Conservation (phyloP, 2,888 invertebrate genomes). For the Drosophila meridiana region DNA sequence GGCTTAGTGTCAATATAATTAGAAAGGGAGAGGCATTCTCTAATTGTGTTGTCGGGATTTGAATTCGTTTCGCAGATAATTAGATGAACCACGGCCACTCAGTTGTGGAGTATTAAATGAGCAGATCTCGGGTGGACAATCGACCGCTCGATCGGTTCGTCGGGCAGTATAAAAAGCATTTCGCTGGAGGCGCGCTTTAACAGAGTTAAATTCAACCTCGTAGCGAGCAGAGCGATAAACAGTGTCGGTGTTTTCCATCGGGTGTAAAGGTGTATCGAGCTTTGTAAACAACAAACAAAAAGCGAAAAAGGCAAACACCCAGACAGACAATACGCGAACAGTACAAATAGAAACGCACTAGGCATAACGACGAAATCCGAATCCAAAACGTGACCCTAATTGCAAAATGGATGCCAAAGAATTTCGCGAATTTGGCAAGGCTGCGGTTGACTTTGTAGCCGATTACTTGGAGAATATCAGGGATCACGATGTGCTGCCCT, state of each 20-base stretch:
- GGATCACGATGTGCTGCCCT: conserved; percentile 93
- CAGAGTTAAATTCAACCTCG: conserved; percentile 40
- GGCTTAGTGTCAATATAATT: conserved; percentile 10
- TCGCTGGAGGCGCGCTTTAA: conserved; percentile 12
- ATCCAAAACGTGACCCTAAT: conserved; percentile 12
- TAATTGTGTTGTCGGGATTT: conserved; percentile 11
- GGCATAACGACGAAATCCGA: conserved; percentile 5
- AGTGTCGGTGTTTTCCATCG: conserved; percentile 1
- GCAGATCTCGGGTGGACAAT: conserved; percentile 1
- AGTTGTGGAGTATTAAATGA: conserved; percentile 3
- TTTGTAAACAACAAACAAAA: conserved; percentile 52
- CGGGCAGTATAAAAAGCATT: conserved; percentile 43
- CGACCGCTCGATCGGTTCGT: conserved; percentile 10
- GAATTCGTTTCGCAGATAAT: conserved; percentile 17
- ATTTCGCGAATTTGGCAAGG: conserved; percentile 93
- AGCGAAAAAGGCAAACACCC: conserved; percentile 30
- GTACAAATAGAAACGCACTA: conserved; percentile 66
- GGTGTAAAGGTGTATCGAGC: conserved; percentile 23
- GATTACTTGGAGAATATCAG: conserved; percentile 95
- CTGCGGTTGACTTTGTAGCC: conserved; percentile 95
- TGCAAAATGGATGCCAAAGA: conserved; percentile 90
- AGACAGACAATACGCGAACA: conserved; percentile 55
- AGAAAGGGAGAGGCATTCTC: conserved; percentile 22
- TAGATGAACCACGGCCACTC: conserved; percentile 20
- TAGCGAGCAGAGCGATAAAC: conserved; percentile 13